These are phyloP conservation scores for Galaxea fascicularis DNA, from an alignment of 92 coral and sea anemone species.

Conservation along the genomic window DNA sequence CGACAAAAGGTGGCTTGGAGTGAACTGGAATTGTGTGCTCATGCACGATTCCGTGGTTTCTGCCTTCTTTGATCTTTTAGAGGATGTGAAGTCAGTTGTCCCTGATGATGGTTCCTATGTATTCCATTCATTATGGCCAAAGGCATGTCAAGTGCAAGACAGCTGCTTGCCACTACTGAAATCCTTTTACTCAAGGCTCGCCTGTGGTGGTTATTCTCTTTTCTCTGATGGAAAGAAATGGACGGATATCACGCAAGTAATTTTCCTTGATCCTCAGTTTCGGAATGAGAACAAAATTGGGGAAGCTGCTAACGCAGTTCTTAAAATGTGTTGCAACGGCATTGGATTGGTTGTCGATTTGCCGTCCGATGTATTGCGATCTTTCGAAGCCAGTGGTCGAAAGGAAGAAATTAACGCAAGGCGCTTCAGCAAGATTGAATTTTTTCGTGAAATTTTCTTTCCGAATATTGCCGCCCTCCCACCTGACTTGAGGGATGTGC, in stretches of 20 bases:
- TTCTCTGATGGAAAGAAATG: conserved; percentile 73
- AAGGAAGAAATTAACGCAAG: neutral
- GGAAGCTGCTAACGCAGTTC: conserved; percentile 45
- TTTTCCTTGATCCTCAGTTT: conserved; percentile 67
- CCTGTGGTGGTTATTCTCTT: conserved; percentile 3
- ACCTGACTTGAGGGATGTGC: conserved; percentile 43
- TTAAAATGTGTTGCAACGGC: conserved; percentile 14
- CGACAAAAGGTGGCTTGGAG: conserved; percentile 65
- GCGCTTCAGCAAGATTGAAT: conserved; percentile 47
- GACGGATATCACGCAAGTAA: conserved; percentile 37
- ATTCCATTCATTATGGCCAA: conserved; percentile 79
- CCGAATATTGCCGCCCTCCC: conserved; percentile 41
- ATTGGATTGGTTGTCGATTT: conserved; percentile 65
- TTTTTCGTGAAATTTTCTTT: conserved; percentile 68
- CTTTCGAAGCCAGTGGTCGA: conserved; percentile 58
- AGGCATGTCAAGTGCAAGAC: neutral
- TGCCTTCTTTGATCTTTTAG: conserved; percentile 66
- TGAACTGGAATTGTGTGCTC: conserved; percentile 69
- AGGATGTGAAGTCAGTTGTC: conserved; percentile 39
- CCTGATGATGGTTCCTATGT: conserved; percentile 14
- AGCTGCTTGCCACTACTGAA: conserved; percentile 36
- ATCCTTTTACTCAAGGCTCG: conserved; percentile 50
- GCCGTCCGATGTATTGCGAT: conserved; percentile 50
- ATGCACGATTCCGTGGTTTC: conserved; percentile 63
- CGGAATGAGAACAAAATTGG: conserved; percentile 46